Base-by-base conservation (phyloP, 2,113 vertebrate species). In the Zosterops pallidus region DNA sequence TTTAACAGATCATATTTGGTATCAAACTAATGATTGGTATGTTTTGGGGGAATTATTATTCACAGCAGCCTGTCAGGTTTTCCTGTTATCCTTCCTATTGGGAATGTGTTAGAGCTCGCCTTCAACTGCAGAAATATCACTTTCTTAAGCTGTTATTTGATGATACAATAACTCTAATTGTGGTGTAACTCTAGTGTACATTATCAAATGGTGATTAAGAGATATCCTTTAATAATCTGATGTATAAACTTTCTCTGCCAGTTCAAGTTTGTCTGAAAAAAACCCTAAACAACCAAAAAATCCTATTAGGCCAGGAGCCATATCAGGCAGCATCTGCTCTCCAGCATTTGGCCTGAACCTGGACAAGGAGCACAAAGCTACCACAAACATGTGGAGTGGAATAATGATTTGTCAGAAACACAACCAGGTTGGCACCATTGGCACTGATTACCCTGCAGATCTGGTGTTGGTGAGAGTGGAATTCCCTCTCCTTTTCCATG, bases 401-500 rank as follows among this genome's bases (percentile, higher is more conserved):
- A 52, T 52, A 57, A 70, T 70, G 39, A 70, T 81, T 74, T 94
- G 83, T 83, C 59, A 86, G 94, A 80, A 88, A 29, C 6, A 23
- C 67, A 46, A 3, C 55, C 42, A n/a, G 42, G 19, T 90, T 79
- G 46, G 49, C 68, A 21, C n/a, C 0, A 1, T 8, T 56, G 71
- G 46, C 35, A 35, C 35, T 41, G 49, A 22, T 62, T 9, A 65
- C 18, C 53, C 49, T 77, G 71, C 76, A 72, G 86, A 56, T 50
- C 31, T 1, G 3, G 9, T 44, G 17, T 37, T 79, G 3, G 0
- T 62, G 63, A 47, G 31, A 33, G 63, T 35, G 39, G 46, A 59
- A 62, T 47, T 41, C 12, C 1, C 29, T 49, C 26, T 83, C 1
- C 1, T 46, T 69, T 8, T 24, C 14, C 42, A 35, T 0, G 1